Evolutionary conservation across 2,888 invertebrate genomes (phyloP).

Genomic region (Apodemia duryi): DNA sequence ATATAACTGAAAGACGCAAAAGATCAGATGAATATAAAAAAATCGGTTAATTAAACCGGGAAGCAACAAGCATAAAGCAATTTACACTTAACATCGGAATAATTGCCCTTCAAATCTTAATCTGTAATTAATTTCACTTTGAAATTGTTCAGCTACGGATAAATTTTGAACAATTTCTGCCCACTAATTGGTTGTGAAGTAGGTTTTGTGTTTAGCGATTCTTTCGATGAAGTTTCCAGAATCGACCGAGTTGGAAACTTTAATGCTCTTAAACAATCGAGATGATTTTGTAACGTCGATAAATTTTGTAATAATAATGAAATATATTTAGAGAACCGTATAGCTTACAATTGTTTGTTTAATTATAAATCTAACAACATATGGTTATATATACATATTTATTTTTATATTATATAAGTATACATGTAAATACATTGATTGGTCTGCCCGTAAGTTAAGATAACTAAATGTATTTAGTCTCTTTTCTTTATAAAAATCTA

Average conservation of each 20-base stretch:
- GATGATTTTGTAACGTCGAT: not conserved
- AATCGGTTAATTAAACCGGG: slow-evolving; percentile 13
- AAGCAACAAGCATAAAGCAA: slow-evolving; percentile 21
- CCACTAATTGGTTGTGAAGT: slow-evolving; percentile 22
- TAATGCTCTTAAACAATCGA: not conserved
- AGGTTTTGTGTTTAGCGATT: slow-evolving; percentile 20
- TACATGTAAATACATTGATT: too few species aligned
- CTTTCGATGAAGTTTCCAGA: slow-evolving; percentile 17
- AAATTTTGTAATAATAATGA: too few species aligned
- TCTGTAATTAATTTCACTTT: slow-evolving; percentile 21
- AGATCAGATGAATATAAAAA: slow-evolving; percentile 6
- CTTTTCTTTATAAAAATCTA: too few species aligned
- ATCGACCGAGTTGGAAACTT: not conserved
- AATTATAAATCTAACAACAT: too few species aligned
- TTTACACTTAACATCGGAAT: slow-evolving; percentile 19
- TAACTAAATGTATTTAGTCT: too few species aligned
- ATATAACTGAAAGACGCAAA: not conserved
- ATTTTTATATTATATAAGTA: too few species aligned
- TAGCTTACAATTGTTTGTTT: too few species aligned
- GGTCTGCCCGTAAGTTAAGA: too few species aligned
- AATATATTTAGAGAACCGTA: too few species aligned
- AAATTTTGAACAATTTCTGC: slow-evolving; percentile 24
- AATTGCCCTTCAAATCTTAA: slow-evolving; percentile 23
- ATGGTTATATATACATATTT: too few species aligned
- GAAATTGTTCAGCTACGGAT: slow-evolving; percentile 18